Percentiles rank a stretch among this genome's conserved stretches.
These are phyloP conservation scores for Calypte anna DNA, from an alignment of 2,113 vertebrate genomes.

Conservation along the genomic window DNA sequence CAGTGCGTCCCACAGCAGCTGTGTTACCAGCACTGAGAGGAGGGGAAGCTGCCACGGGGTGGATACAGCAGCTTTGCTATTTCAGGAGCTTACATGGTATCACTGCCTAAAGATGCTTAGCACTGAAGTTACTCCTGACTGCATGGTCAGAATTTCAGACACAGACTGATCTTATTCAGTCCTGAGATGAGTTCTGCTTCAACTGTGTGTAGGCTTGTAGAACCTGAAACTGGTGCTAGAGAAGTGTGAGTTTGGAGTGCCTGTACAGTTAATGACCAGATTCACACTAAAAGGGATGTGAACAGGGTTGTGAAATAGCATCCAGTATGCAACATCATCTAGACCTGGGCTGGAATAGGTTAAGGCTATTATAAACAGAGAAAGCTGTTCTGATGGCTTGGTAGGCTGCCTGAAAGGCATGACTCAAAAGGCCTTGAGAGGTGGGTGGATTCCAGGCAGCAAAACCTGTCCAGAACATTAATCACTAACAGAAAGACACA, in stretches of 20 bases:
- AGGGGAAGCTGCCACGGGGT: background rate
- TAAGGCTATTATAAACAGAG: background rate
- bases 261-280: background rate
- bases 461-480: constrained; percentile 23
- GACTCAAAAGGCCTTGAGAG: background rate
- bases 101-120: background rate
- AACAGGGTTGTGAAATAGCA: fast-evolving
- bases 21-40: background rate
- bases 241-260: background rate
- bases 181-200: background rate
- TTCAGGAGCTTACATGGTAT: background rate
- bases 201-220: background rate
- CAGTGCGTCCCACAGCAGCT: background rate
- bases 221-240: background rate
- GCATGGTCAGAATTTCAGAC: background rate
- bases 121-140: background rate
- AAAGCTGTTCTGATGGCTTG: background rate
- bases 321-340: background rate
- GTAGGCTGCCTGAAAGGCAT: background rate
- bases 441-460: background rate
- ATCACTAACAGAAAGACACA: constrained; percentile 22
- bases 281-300: background rate
- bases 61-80: background rate
- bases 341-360: background rate
- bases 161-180: background rate